These are phyloP conservation scores for Coreoperca whiteheadi DNA, from an alignment of 2,113 vertebrate genomes.

Conservation along the genomic window DNA sequence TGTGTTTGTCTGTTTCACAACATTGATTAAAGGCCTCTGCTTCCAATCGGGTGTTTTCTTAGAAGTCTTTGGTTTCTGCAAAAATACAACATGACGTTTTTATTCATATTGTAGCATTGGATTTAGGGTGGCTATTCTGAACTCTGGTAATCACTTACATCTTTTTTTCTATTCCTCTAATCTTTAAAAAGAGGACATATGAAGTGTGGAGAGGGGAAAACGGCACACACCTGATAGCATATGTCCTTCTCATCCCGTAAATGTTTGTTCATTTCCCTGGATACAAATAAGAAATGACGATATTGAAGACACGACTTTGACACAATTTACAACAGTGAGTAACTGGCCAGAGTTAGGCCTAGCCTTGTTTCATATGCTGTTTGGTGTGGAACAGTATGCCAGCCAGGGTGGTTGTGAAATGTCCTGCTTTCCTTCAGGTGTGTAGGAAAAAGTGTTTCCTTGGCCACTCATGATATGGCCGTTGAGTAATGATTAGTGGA, in stretches of 20 bases:
- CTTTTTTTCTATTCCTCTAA: background rate
- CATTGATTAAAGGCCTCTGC: slow-evolving; percentile 81
- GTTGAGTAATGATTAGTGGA: too few species aligned
- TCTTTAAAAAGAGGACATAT: background rate
- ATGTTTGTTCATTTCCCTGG: slow-evolving; percentile 95
- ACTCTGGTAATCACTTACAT: background rate
- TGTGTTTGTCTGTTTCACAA: slow-evolving; percentile 80
- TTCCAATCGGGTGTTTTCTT: slow-evolving; percentile 73
- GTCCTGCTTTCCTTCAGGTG: too few species aligned
- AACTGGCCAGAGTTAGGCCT: background rate
- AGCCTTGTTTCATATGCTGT: background rate
- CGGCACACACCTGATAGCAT: slow-evolving; percentile 78
- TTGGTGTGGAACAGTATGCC: background rate
- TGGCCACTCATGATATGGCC: background rate
- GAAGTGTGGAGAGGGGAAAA: background rate
- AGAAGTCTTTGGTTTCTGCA: slow-evolving; percentile 85
- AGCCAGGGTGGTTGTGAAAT: background rate
- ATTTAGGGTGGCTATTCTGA: background rate
- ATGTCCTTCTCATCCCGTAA: slow-evolving; percentile 92
- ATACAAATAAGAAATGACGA: slow-evolving; percentile 28
- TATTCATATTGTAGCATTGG: background rate
- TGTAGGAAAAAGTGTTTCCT: background rate
- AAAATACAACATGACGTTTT: slow-evolving; percentile 3
- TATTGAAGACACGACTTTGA: background rate
- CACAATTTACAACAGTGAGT: too few species aligned